Evolutionary conservation across 2,113 vertebrate genomes (phyloP).

Genomic region (Hepsetus odoe): DNA sequence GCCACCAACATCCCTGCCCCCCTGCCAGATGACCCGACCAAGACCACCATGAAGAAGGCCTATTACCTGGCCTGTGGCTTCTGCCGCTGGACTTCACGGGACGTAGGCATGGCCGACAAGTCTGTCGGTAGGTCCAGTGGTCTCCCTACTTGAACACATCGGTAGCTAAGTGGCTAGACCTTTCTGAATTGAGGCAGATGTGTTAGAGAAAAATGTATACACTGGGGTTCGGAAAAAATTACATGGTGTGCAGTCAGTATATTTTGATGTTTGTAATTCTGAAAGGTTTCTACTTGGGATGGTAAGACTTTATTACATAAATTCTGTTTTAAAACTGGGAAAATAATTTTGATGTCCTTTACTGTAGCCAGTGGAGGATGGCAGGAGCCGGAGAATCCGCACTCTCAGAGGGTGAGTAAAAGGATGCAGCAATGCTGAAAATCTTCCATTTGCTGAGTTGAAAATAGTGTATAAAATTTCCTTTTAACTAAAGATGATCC

Average conservation of each 20-base stretch:
- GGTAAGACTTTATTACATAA: not conserved
- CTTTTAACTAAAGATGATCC: too few species aligned
- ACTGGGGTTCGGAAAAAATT: too few species aligned
- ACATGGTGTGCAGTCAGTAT: too few species aligned
- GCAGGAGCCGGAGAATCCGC: conserved; percentile 96
- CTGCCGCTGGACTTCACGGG: conserved; percentile 97
- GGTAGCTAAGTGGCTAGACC: too few species aligned
- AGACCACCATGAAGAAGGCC: conserved; percentile 97
- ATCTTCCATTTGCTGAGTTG: too few species aligned
- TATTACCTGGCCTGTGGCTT: conserved; percentile 98
- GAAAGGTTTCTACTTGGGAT: not conserved
- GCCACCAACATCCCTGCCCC: conserved; percentile 95
- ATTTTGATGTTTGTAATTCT: not conserved
- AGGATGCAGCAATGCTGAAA: not conserved
- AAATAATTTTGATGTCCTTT: conserved; percentile 54
- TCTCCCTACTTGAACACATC: not conserved
- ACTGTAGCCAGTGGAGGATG: conserved; percentile 93
- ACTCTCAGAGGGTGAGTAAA: conserved; percentile 86
- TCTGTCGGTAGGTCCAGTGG: conserved; percentile 87
- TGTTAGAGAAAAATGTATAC: too few species aligned
- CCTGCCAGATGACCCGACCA: conserved; percentile 93
- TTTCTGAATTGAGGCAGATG: too few species aligned
- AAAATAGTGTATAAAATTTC: too few species aligned
- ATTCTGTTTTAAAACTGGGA: not conserved
- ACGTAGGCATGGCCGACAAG: conserved; percentile 98